Percentiles rank a stretch among this genome's conserved stretches.
Evolutionary conservation across 2,113 vertebrate species (phyloP).

Genomic region (Platysternon megacephalum): DNA sequence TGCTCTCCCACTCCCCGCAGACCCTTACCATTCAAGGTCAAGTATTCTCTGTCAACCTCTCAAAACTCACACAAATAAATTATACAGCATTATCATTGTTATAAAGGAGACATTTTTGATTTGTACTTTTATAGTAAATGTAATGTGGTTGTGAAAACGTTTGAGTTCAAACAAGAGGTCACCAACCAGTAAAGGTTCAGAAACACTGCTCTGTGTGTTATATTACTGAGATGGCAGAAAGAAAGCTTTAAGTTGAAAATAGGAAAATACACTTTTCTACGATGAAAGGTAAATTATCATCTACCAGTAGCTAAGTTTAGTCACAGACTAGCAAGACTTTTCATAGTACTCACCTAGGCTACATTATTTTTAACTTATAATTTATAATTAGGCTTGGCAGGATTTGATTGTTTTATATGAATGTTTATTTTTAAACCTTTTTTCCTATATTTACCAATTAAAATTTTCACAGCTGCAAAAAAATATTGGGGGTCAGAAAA

Average conservation of each 20-base stretch:
- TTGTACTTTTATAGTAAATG: not conserved
- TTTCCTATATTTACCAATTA: not conserved
- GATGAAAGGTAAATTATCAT: not conserved
- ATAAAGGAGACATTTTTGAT: slow-evolving; percentile 13
- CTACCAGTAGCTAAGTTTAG: not conserved
- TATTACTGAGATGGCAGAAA: not conserved
- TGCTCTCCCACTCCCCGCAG: not conserved
- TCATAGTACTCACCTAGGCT: not conserved
- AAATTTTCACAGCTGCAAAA: not conserved
- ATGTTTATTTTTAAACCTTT: not conserved
- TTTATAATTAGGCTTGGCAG: not conserved
- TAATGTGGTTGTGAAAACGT: slow-evolving; percentile 27
- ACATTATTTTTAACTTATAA: not conserved
- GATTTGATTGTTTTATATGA: not conserved
- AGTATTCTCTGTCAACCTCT: not conserved
- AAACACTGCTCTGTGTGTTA: not conserved
- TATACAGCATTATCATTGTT: not conserved
- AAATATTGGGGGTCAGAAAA: not conserved
- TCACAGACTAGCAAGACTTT: not conserved
- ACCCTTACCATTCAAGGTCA: not conserved
- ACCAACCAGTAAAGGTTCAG: not conserved
- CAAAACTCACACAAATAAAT: not conserved
- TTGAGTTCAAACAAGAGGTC: not conserved
- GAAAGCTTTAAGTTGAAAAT: slow-evolving; percentile 31
- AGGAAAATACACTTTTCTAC: slow-evolving; percentile 31